phyloP scores from a whole-genome alignment of 2,888 invertebrate genomes.

The Drosophila niveifrons region DNA sequence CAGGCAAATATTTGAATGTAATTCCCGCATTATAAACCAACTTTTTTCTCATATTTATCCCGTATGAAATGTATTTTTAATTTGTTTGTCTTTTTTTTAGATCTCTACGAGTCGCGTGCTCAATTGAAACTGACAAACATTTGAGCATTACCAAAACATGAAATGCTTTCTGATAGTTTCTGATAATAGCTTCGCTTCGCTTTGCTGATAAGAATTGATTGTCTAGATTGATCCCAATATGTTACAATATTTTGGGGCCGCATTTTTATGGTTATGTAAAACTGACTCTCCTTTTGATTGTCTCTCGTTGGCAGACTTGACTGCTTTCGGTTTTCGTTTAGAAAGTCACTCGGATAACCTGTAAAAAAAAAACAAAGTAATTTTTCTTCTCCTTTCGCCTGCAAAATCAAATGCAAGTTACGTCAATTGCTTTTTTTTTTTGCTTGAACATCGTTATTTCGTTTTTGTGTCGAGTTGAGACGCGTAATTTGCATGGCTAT shows the following conservation, averaged over 20 bases:
- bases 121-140: neutral
- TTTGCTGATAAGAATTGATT: neutral
- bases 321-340: slow-evolving; percentile 66
- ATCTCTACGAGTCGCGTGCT: neutral
- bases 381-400: slow-evolving; percentile 63
- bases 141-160: neutral
- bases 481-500: slow-evolving; percentile 60
- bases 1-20: neutral
- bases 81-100: neutral
- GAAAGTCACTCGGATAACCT: slow-evolving; percentile 40
- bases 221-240: neutral
- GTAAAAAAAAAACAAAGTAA: slow-evolving; percentile 13
- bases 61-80: neutral
- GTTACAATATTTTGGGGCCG: neutral
- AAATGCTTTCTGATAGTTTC: neutral
- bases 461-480: slow-evolving; percentile 4
- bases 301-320: slow-evolving; percentile 4
- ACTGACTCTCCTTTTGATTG: slow-evolving; percentile 28
- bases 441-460: slow-evolving; percentile 30
- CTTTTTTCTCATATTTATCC: neutral
- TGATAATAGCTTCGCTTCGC: neutral
- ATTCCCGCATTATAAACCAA: neutral
- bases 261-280: neutral
- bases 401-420: slow-evolving; percentile 60
- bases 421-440: slow-evolving; percentile 43